phyloP scores from a whole-genome alignment of 2,797 vertebrate genomes.

The Pipistrellus nathusii region DNA sequence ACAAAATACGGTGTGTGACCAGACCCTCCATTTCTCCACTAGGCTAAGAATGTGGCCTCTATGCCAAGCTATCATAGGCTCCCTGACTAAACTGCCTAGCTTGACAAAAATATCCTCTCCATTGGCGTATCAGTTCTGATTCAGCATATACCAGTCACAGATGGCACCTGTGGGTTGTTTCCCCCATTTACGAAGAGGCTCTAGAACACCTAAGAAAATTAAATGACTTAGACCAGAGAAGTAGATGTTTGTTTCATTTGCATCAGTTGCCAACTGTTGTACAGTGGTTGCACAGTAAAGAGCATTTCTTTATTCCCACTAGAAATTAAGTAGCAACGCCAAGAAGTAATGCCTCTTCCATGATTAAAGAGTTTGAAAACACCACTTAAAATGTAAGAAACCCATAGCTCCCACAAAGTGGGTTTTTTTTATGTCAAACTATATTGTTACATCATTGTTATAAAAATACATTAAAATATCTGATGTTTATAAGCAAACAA shows the following conservation, averaged over 20 bases:
- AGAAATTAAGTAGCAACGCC: neutral
- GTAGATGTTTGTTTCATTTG: neutral
- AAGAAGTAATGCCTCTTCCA: constrained; percentile 15
- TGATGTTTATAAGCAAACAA: neutral
- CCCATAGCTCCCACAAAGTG: neutral
- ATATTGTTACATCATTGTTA: neutral
- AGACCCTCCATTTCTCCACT: constrained; percentile 30
- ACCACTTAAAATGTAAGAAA: constrained; percentile 15
- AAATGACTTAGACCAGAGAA: neutral
- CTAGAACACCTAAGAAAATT: neutral
- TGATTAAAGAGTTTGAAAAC: constrained; percentile 28
- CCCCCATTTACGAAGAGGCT: neutral
- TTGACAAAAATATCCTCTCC: neutral
- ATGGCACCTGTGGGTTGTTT: neutral
- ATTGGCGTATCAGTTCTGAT: neutral
- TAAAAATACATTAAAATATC: neutral
- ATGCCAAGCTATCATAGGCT: neutral
- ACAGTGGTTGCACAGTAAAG: neutral
- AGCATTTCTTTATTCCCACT: neutral
- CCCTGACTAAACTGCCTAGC: neutral
- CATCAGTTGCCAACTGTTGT: neutral
- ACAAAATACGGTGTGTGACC: constrained; percentile 49
- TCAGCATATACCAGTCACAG: neutral
- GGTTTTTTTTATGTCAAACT: neutral
- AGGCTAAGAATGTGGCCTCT: constrained; percentile 29